Conservation (phyloP, 2,113 vertebrate species). For the Aspidoscelis tigris region DNA sequence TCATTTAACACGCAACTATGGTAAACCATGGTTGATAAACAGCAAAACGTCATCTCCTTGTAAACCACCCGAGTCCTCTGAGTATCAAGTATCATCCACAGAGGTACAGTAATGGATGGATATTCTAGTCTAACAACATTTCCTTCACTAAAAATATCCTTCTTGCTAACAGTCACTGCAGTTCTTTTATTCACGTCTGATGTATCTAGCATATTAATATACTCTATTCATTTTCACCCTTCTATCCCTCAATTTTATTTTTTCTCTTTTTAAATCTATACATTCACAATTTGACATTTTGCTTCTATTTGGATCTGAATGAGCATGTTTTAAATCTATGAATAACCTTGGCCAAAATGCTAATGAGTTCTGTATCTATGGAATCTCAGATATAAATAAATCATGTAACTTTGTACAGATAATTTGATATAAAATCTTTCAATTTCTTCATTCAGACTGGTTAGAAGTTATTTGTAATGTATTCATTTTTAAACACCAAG, state of each 20-base stretch:
- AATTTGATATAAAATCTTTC: background rate
- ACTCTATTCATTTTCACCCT: slow-evolving; percentile 47
- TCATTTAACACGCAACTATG: slow-evolving; percentile 99
- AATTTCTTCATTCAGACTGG: background rate
- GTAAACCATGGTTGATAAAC: slow-evolving; percentile 99
- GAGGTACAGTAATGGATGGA: slow-evolving; percentile 91
- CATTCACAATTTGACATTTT: slow-evolving; percentile 22
- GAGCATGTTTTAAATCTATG: slow-evolving; percentile 20
- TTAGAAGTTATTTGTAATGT: background rate
- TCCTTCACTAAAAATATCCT: slow-evolving; percentile 60
- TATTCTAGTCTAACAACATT: slow-evolving; percentile 65
- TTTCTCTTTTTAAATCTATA: background rate
- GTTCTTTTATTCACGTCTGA: slow-evolving; percentile 48
- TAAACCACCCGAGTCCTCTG: slow-evolving; percentile 95
- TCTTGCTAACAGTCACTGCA: slow-evolving; percentile 70
- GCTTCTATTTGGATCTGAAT: slow-evolving; percentile 1
- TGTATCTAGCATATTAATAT: slow-evolving; percentile 47
- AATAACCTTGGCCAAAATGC: background rate
- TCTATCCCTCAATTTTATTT: slow-evolving; percentile 32
- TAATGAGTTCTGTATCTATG: background rate
- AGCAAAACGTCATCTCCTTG: slow-evolving; percentile 96
- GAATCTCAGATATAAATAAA: background rate
- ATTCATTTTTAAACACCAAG: background rate
- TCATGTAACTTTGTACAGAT: background rate
- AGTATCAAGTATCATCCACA: slow-evolving; percentile 90